Conservation (phyloP, 2,113 vertebrate genomes). For the Halcyon malimbica region DNA sequence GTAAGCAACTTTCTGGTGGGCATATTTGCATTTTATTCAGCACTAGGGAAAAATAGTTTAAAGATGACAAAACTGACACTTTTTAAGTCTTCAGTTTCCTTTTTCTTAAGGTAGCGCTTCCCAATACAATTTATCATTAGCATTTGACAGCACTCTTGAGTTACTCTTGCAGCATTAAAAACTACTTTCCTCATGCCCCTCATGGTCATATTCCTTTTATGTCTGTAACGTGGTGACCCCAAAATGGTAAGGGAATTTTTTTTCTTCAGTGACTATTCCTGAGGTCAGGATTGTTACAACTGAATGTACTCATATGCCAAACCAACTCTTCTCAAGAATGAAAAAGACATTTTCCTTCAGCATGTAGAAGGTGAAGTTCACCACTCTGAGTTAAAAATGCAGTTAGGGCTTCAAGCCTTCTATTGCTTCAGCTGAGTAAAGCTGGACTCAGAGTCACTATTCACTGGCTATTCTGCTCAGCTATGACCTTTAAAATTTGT, state of each 20-base stretch:
- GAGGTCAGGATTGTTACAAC: neutral
- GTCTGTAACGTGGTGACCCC: neutral
- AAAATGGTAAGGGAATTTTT: neutral
- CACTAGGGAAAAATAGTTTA: neutral
- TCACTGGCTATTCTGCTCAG: neutral
- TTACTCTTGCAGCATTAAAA: neutral
- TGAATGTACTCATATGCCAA: neutral
- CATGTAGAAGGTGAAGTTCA: neutral
- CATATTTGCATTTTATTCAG: conserved; percentile 29
- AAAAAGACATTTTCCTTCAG: neutral
- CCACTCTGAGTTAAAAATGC: neutral
- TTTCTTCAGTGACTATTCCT: neutral
- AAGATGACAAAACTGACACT: neutral
- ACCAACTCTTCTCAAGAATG: neutral
- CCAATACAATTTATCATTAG: neutral
- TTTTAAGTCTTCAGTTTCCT: neutral
- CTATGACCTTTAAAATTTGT: neutral
- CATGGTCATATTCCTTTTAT: neutral
- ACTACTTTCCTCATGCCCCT: neutral
- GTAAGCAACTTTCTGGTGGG: conserved; percentile 1
- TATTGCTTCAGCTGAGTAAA: neutral
- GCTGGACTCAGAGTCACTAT: neutral
- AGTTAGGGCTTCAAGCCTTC: neutral
- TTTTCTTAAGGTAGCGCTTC: neutral
- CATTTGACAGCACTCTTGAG: neutral